Conservation (phyloP, 2,888 invertebrate genomes). For the Lagria hirta region DNA sequence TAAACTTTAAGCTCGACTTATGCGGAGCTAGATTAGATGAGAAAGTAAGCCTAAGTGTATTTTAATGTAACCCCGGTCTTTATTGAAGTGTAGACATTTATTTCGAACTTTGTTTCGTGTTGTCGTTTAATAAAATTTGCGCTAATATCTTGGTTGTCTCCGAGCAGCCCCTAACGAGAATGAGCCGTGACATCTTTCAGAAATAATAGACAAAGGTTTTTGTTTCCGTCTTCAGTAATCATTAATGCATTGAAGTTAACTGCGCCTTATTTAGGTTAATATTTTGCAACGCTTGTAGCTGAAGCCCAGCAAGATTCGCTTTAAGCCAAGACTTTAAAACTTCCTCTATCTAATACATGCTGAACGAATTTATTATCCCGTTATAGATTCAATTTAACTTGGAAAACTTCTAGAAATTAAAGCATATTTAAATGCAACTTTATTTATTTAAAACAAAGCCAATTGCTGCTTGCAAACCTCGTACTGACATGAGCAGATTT, state of each 20-base stretch:
- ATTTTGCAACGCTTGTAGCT: constrained; percentile 13
- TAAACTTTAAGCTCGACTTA: constrained; percentile 25
- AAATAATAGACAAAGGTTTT: constrained; percentile 4
- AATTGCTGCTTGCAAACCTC: too few species aligned
- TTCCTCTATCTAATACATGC: constrained; percentile 30
- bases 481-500: too few species aligned
- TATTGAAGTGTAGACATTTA: constrained; percentile 26
- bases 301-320: constrained; percentile 15
- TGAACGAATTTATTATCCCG: constrained; percentile 35
- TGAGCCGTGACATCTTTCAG: constrained; percentile 3
- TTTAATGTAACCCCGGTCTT: constrained; percentile 22
- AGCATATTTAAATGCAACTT: too few species aligned
- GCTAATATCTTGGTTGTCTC: constrained; percentile 12
- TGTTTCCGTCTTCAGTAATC: not conserved
- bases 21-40: constrained; percentile 18
- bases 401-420: constrained; percentile 28
- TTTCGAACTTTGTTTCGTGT: constrained; percentile 22
- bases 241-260: constrained; percentile 3
- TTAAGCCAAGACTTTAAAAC: constrained; percentile 27
- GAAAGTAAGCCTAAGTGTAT: constrained; percentile 19
- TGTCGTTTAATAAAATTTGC: constrained; percentile 22
- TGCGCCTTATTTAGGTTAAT: constrained; percentile 12
- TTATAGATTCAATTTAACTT: constrained; percentile 36
- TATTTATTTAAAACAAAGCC: too few species aligned
- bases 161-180: constrained; percentile 1